These are phyloP conservation scores for Chionomys nivalis DNA, from an alignment of 2,113 vertebrate species.

Conservation along the genomic window DNA sequence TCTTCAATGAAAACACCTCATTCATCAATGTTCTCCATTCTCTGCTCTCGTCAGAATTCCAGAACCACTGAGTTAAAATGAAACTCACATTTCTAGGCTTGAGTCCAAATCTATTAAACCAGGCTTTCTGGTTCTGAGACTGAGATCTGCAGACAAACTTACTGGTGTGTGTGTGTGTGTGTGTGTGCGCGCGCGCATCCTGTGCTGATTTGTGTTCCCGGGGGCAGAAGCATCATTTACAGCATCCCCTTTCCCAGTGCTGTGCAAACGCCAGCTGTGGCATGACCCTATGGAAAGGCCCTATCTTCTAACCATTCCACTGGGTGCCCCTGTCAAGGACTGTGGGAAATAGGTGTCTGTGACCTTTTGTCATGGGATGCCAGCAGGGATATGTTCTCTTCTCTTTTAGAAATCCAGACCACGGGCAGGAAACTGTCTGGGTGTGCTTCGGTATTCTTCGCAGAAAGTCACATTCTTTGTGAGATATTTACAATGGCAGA, in stretches of 20 bases:
- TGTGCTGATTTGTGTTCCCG: rapidly evolving
- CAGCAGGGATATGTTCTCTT: neutral
- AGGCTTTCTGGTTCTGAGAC: neutral
- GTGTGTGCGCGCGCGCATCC: neutral
- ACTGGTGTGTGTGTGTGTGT: neutral
- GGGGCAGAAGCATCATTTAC: too few relatives aligned
- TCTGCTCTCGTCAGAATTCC: neutral
- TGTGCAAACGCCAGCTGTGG: neutral
- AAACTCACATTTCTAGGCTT: neutral
- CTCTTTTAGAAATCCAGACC: neutral
- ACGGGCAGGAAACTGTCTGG: neutral
- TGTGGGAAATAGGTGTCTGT: neutral
- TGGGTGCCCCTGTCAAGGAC: neutral
- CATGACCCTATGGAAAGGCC: neutral
- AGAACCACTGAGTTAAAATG: neutral
- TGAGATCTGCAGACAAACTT: neutral
- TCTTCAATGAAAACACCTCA: neutral
- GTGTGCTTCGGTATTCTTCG: conserved; percentile 43
- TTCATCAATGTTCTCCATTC: neutral
- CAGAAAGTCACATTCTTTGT: conserved; percentile 59
- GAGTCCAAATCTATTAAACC: neutral
- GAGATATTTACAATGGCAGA: conserved; percentile 80
- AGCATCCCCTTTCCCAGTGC: neutral
- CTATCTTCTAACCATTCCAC: neutral
- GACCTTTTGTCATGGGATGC: neutral